phyloP scores from a whole-genome alignment of 2,888 invertebrate genomes.

The Yponomeuta malinellus region DNA sequence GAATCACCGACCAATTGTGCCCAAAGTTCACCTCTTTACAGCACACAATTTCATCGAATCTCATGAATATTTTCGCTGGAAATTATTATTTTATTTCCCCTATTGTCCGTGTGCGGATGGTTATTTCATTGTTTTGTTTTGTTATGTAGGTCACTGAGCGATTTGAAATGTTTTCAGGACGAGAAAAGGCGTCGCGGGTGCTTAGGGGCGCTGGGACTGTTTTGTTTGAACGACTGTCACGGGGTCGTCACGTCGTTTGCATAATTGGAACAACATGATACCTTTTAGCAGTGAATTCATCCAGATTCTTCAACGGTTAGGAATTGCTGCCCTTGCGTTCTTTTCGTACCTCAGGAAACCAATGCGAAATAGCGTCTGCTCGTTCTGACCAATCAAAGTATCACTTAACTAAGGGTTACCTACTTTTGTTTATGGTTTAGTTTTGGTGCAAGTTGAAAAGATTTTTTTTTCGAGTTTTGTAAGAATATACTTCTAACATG shows the following conservation, averaged over 20 bases:
- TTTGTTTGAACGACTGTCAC: background rate
- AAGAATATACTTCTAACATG: too few relatives aligned
- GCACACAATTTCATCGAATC: background rate
- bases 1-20: constrained; percentile 60
- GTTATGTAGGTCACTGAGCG: background rate
- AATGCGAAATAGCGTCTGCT: too few relatives aligned
- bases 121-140: background rate
- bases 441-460: too few relatives aligned
- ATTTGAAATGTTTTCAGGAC: background rate
- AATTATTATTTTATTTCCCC: constrained; percentile 1
- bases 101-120: background rate
- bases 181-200: background rate
- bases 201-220: too few relatives aligned
- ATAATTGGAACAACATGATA: constrained; percentile 1
- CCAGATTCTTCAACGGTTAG: background rate
- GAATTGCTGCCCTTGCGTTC: too few relatives aligned
- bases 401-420: too few relatives aligned
- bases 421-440: too few relatives aligned
- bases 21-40: constrained; percentile 12
- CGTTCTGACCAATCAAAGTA: too few relatives aligned
- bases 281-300: background rate
- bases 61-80: constrained; percentile 33
- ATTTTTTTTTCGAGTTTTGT: too few relatives aligned
- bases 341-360: too few relatives aligned
- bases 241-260: background rate